Base-by-base conservation (phyloP, 1,140 invertebrate species). In the Aradophagus sp. region DNA sequence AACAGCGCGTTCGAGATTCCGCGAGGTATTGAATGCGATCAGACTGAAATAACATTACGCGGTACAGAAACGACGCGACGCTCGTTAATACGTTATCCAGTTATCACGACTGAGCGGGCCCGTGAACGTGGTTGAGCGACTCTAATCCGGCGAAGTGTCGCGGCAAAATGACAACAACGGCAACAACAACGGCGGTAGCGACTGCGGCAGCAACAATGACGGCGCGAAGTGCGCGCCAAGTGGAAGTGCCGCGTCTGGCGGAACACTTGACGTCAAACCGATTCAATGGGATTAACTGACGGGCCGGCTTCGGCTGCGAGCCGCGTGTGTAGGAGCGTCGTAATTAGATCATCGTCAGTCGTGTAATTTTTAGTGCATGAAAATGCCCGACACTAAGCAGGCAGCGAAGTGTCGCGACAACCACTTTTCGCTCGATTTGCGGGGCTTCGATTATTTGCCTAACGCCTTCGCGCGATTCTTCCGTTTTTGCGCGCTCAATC, bases 401-500 rank as follows among this genome's bases (percentile, higher is more conserved):
- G 53, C 53, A 31, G 19, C 39, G 5, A 41, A 39, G 26, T 38
- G 35, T 56, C 44, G 44, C 35, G 19, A 41, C n/a, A n/a, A n/a
- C n/a, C n/a, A n/a, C n/a, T n/a, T n/a, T n/a, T n/a, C n/a, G n/a
- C n/a, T n/a, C n/a, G n/a, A n/a, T n/a, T n/a, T 31, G 61, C 36
- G 34, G 45, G 63, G 63, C 63, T 67, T 67, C 63, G 45, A 56
- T 56, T 42, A 50, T 56, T 63, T 36, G 36, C 11, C 48, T 15
- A 48, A 26, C 44, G 12, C 14, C 27, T 27, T 23, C 14, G 6
- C 39, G 8, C n/a, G n/a, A n/a, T n/a, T n/a, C n/a, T n/a, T n/a
- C n/a, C n/a, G n/a, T n/a, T n/a, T n/a, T n/a, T n/a, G n/a, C n/a
- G n/a, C n/a, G n/a, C n/a, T n/a, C n/a, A n/a, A n/a, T n/a, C n/a